Evolutionary conservation across 2,888 invertebrate genomes (phyloP).

Genomic region (Andrena chrysosceles): DNA sequence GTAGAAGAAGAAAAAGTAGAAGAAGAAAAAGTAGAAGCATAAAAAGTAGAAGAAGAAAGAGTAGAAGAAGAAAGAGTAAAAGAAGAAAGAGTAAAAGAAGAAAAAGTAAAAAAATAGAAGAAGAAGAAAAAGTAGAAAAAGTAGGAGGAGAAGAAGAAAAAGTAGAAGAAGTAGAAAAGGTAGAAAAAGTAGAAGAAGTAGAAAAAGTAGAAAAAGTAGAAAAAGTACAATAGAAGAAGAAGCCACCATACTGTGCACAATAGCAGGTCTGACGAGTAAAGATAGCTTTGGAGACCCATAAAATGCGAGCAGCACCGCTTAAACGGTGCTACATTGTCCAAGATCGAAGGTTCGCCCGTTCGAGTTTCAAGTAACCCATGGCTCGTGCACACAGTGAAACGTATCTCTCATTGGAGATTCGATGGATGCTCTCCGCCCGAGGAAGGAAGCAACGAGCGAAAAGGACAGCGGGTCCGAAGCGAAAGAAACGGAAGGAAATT

Average conservation of each 20-base stretch:
- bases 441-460: not conserved
- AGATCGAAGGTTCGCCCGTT: not conserved
- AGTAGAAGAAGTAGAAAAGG: no score
- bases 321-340: not conserved
- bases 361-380: constrained; percentile 2
- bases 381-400: not conserved
- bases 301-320: constrained; percentile 1
- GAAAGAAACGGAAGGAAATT: constrained; percentile 4
- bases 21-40: no score
- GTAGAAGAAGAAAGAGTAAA: no score
- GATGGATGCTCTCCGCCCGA: not conserved
- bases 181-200: no score
- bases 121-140: no score
- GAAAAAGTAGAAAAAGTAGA: no score
- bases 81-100: no score
- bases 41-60: no score
- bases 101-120: no score
- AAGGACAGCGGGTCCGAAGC: not conserved
- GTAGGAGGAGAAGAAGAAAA: no score
- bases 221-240: no score
- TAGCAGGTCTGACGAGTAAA: not conserved
- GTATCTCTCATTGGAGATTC: not conserved
- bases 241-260: not conserved
- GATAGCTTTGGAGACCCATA: not conserved
- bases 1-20: no score